Percentiles rank a stretch among this genome's conserved stretches.
Evolutionary conservation across 2,797 vertebrate genomes (phyloP).

Genomic region (Uromys caudimaculatus): DNA sequence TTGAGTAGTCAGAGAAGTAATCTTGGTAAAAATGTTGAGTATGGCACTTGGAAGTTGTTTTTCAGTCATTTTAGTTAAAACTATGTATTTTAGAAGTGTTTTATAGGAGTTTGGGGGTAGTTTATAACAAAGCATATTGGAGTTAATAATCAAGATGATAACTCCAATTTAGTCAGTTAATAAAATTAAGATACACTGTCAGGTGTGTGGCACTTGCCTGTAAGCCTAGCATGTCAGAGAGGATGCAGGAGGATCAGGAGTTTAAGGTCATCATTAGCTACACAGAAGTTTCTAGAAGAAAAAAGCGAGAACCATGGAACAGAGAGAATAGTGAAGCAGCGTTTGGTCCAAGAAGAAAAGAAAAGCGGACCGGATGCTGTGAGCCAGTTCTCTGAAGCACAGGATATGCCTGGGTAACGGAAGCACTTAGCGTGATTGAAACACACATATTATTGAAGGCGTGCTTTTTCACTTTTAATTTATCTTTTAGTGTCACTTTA

Average conservation of each 20-base stretch:
- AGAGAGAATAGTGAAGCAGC: background rate
- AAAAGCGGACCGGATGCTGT: background rate
- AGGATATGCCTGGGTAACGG: background rate
- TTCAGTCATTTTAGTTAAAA: background rate
- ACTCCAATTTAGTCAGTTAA: background rate
- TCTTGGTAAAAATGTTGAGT: background rate
- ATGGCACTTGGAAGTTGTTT: background rate
- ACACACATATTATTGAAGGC: background rate
- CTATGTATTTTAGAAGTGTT: slow-evolving; percentile 9
- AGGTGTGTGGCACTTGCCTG: background rate
- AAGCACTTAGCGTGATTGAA: background rate
- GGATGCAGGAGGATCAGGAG: background rate
- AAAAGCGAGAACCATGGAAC: background rate
- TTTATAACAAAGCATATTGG: background rate
- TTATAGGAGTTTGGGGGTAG: background rate
- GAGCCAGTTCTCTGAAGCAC: background rate
- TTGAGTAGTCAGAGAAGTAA: background rate
- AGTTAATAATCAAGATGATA: background rate
- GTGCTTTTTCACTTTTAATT: background rate
- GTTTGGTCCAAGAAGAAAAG: background rate
- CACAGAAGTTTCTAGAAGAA: background rate
- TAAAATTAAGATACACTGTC: background rate
- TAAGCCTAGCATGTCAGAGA: background rate
- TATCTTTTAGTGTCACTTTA: background rate
- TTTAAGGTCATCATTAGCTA: background rate